Evolutionary conservation across 2,113 vertebrate genomes (phyloP).

Genomic region (Perognathus longimembris): DNA sequence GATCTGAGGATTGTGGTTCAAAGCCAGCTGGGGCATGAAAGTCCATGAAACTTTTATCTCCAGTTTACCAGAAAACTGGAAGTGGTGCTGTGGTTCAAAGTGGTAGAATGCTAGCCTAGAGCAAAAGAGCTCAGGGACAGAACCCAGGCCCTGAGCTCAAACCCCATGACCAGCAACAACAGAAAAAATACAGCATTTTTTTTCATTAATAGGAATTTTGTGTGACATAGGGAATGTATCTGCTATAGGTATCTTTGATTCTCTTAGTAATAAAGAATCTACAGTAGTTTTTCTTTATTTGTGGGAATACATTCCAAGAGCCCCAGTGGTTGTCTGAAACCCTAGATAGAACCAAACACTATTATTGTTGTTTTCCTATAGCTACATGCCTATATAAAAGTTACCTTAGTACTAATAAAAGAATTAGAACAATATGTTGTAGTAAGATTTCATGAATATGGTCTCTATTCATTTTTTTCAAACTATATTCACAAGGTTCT

Average conservation of each 20-base stretch:
- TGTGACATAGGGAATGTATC: not conserved
- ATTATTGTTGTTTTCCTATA: not conserved
- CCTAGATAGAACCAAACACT: not conserved
- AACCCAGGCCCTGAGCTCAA: no score
- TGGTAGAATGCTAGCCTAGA: no score
- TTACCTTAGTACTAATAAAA: not conserved
- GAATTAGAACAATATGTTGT: not conserved
- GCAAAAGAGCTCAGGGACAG: no score
- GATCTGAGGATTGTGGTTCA: no score
- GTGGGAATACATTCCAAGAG: not conserved
- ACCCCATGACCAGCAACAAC: no score
- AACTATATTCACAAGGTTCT: not conserved
- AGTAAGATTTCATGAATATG: not conserved
- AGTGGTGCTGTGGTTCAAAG: no score
- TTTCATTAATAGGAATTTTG: slow-evolving; percentile 15
- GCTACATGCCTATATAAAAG: not conserved
- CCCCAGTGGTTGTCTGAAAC: not conserved
- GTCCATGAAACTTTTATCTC: no score
- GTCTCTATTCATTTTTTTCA: not conserved
- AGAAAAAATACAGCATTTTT: slow-evolving; percentile 23
- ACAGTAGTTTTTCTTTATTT: not conserved
- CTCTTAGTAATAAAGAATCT: slow-evolving; percentile 6
- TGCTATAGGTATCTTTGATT: not conserved
- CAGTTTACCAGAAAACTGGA: no score
- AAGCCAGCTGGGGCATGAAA: no score